Percentiles rank a stretch among this genome's conserved stretches.
Conservation (phyloP, 2,888 invertebrate genomes). For the Nomada flava region DNA sequence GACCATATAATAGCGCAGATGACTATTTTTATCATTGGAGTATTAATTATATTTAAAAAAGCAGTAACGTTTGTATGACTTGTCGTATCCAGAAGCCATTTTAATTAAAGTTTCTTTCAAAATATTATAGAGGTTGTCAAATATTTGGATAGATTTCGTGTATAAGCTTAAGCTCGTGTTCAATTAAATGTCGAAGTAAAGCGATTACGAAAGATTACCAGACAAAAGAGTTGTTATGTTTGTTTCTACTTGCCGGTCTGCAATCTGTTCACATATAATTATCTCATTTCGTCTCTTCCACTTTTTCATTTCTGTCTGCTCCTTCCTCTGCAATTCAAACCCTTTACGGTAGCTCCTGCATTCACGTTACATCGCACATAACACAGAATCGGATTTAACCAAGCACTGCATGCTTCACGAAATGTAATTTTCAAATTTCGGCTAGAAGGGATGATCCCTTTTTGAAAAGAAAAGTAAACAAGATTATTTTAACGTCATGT, state of each 20-base stretch:
- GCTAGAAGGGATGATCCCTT: constrained; percentile 13
- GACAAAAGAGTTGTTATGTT: constrained; percentile 21
- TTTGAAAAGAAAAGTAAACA: neutral
- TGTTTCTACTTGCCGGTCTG: neutral
- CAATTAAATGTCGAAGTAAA: neutral
- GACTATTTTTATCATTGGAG: no score
- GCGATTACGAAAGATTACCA: constrained; percentile 10
- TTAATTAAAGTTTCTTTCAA: no score
- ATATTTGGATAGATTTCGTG: neutral
- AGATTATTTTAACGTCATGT: constrained; percentile 32
- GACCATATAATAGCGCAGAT: constrained; percentile 3
- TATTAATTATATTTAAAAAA: no score
- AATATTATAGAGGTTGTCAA: neutral
- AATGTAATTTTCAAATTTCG: constrained; percentile 49
- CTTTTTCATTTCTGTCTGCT: constrained; percentile 11
- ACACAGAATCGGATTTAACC: constrained; percentile 52
- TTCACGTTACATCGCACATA: constrained; percentile 35
- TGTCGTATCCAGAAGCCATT: no score
- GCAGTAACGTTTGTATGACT: no score
- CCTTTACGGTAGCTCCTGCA: neutral
- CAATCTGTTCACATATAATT: constrained; percentile 42
- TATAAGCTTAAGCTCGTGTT: no score
- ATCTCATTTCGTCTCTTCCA: constrained; percentile 16
- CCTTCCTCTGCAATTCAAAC: constrained; percentile 35
- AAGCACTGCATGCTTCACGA: constrained; percentile 31